Percentiles rank a stretch among this genome's conserved stretches.
Evolutionary conservation across 2,797 vertebrate genomes (phyloP).

Genomic region (Chloroceryle amazona): DNA sequence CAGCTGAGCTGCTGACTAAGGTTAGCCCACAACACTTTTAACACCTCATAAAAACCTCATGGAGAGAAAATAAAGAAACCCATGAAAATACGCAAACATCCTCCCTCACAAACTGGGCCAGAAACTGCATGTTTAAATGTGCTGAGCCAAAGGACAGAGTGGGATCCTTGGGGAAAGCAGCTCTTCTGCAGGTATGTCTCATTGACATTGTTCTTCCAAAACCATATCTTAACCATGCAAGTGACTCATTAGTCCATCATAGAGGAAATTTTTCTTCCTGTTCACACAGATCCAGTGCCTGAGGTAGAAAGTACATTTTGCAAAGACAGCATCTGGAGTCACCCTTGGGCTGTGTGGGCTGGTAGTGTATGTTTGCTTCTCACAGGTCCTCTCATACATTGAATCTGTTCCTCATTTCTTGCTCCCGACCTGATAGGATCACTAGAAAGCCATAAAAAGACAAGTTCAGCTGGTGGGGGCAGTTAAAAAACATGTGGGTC

Average conservation of each 20-base stretch:
- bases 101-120: background rate
- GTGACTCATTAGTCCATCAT: background rate
- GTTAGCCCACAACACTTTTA: background rate
- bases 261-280: background rate
- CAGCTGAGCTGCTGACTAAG: background rate
- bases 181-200: background rate
- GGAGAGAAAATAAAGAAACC: background rate
- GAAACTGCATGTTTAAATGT: background rate
- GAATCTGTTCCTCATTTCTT: background rate
- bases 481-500: background rate
- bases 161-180: rapidly evolving
- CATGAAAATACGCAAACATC: background rate
- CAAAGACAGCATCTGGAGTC: background rate
- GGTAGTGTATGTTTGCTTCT: background rate
- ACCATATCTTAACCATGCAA: background rate
- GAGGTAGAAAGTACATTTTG: background rate
- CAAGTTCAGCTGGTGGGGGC: background rate
- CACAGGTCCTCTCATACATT: rapidly evolving
- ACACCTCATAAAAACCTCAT: background rate
- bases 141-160: background rate
- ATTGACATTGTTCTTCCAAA: background rate
- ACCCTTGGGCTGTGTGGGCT: background rate
- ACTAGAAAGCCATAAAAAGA: background rate
- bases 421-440: background rate
- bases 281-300: background rate